A percentile compares a stretch with the other conserved stretches of the same genome.
phyloP scores from a whole-genome alignment of 2,888 invertebrate genomes.

The Seira sanloemensis region DNA sequence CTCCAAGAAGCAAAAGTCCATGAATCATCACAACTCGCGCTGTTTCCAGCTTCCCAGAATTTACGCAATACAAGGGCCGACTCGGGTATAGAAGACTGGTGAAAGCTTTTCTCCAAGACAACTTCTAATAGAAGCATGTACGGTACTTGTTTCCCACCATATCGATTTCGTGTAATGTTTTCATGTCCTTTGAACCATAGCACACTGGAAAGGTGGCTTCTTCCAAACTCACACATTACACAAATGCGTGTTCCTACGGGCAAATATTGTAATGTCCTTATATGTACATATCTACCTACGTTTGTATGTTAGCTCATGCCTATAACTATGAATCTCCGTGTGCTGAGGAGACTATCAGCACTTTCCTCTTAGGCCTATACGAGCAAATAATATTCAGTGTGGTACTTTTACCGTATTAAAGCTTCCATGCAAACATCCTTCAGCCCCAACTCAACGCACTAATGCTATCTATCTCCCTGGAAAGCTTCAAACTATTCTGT shows the following conservation, averaged over 20 bases:
- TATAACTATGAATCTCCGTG: too few relatives aligned
- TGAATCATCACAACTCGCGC: slow-evolving; percentile 25
- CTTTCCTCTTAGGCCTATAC: not conserved
- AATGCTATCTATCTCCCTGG: not conserved
- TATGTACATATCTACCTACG: too few relatives aligned
- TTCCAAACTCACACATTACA: too few relatives aligned
- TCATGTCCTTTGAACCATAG: too few relatives aligned
- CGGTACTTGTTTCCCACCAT: slow-evolving; percentile 27
- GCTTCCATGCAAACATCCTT: not conserved
- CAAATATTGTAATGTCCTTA: too few relatives aligned
- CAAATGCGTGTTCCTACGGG: too few relatives aligned
- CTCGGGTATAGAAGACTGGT: not conserved
- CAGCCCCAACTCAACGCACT: not conserved
- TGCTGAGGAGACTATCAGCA: too few relatives aligned
- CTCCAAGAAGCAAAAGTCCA: slow-evolving; percentile 19
- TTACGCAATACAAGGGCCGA: too few relatives aligned
- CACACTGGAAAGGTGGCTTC: too few relatives aligned
- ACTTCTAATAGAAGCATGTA: slow-evolving; percentile 27
- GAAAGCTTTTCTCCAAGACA: slow-evolving; percentile 24
- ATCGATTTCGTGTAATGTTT: slow-evolving; percentile 17
- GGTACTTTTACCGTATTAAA: not conserved
- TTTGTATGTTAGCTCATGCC: too few relatives aligned
- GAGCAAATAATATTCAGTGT: not conserved
- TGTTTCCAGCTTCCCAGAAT: slow-evolving; percentile 50
- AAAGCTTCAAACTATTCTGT: not conserved